phyloP scores from a whole-genome alignment of 2,797 vertebrate genomes.

The Amphiprion clarkii region DNA sequence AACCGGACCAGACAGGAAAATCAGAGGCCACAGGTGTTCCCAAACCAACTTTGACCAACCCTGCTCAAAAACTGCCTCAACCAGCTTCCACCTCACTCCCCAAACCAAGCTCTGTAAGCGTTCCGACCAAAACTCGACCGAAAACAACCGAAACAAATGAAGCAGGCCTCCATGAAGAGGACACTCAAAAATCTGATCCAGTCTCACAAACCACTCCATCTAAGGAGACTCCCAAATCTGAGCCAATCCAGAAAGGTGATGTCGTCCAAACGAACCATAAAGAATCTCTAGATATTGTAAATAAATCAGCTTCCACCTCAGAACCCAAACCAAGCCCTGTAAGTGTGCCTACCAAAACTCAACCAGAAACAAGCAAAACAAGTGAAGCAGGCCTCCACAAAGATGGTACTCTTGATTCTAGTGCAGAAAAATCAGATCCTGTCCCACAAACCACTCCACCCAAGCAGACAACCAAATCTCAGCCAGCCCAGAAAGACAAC shows the following conservation, averaged over 20 bases:
- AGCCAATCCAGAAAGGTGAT: conserved; percentile 36
- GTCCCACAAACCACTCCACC: conserved; percentile 21
- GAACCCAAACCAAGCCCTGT: conserved; percentile 45
- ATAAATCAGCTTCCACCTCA: conserved; percentile 18
- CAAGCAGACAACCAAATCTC: conserved; percentile 32
- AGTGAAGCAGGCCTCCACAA: conserved; percentile 18
- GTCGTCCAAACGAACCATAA: conserved; percentile 48
- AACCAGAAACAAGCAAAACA: conserved; percentile 37
- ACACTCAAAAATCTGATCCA: conserved; percentile 31
- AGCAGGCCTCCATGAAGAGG: conserved; percentile 19
- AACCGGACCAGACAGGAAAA: conserved; percentile 28
- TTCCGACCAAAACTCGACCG: conserved; percentile 25
- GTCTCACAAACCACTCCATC: conserved; percentile 21
- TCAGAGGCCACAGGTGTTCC: conserved; percentile 7
- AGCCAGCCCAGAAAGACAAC: conserved; percentile 37
- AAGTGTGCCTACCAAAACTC: conserved; percentile 24
- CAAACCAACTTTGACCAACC: conserved; percentile 5
- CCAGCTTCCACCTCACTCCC: conserved; percentile 2
- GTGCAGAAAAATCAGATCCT: conserved; percentile 33
- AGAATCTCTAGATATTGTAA: not conserved
- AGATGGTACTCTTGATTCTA: conserved; percentile 22
- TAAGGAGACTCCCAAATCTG: conserved; percentile 35
- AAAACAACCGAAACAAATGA: conserved; percentile 40
- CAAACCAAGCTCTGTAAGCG: conserved; percentile 32
- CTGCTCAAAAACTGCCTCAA: not conserved